Evolutionary conservation across 64 coral and sea anemone species (phyloP), one percentile per base, ranked within the genome.

Genomic region (Montipora cactus): DNA sequence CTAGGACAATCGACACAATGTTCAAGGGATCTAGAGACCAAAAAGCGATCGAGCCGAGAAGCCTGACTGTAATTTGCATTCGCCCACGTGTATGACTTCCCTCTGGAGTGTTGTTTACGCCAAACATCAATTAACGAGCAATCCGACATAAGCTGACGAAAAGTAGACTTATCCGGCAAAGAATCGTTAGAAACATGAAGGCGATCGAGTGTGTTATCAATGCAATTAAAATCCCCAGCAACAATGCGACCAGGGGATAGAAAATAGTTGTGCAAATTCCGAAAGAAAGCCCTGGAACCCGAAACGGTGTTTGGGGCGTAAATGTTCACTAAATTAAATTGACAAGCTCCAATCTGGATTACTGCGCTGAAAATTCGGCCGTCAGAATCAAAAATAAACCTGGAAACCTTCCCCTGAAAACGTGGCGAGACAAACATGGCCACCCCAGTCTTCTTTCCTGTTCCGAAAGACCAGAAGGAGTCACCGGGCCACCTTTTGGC

Each of bases 71-170:
- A 64, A 64, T 64, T 12, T 14, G 59, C 59, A 64, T 11, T 64
- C 0, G 59, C 2, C 59, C 59, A 64, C 8, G 59, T 64, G 13
- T 64, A 64, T 3, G 59, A 64, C 8, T 4, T 64, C 8, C 15
- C 13, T 4, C 18, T 0, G 0, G 92, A 86, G 48, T 94, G 55
- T 1, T 25, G 5, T 18, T 22, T 44, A 14, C 86, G 77, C 84
- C 84, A 94, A 19, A 77, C 4, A 20, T 94, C 86, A 1, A 75
- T 8, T 1, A 88, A 18, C 0, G 10, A 70, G 20, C 66, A 84
- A 22, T 74, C 10, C 3, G 45, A 18, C 4, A 83, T 47, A 3
- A 92, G 49, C 0, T 51, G 51, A 11, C 3, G 11, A 8, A 92
- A 44, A 10, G 50, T 18, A 1, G 6, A 1, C 4, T 74, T 5